Evolutionary conservation across 2,113 vertebrate species (phyloP), one percentile per base, ranked within the genome.

Genomic region (Coregonus clupeaformis): DNA sequence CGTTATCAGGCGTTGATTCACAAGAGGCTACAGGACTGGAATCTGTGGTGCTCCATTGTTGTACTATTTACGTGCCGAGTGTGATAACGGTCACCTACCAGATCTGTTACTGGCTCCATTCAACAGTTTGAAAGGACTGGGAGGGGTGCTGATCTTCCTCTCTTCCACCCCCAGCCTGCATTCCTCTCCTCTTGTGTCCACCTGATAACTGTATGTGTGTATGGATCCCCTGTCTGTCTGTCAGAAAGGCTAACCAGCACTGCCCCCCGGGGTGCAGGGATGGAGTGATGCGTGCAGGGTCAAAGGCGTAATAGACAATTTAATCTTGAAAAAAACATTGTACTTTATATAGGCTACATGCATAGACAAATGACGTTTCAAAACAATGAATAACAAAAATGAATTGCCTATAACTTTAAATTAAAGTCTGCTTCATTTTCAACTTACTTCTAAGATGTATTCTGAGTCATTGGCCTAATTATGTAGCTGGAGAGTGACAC

Each of bases 381-480:
- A 42, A 42, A 42, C 36, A 42, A 42, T 11, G 9, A 42, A 42
- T 42, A 42, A 42, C 36, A 42, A 20, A 20, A 55, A 55, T 6
- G 6, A 20, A 55, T 55, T 55, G 13, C 52, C 52, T 14, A 55
- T 68, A 70, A n/a, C 52, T 20, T 73, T n/a, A 1, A 72, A 62
- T 66, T 14, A 63, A 66, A 5, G 63, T 11, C 29, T 9, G 20
- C 22, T 62, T 24, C 11, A 71, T 77, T 72, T 73, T 25, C 69
- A 80, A 78, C 62, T 65, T 66, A 42, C 36, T 42, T 20, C 52
- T 20, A 47, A 29, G 71, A 85, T 52, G 70, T 59, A 20, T 66
- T 83, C 62, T 67, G 78, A 84, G 77, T 72, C 55, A 65, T 71
- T 16, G n/a, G 60, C 66, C 73, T 77, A 70, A 87, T 85, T 78